These are phyloP conservation scores for Ceraclea dissimilis DNA, from an alignment of 2,888 invertebrate species.

Conservation along the genomic window DNA sequence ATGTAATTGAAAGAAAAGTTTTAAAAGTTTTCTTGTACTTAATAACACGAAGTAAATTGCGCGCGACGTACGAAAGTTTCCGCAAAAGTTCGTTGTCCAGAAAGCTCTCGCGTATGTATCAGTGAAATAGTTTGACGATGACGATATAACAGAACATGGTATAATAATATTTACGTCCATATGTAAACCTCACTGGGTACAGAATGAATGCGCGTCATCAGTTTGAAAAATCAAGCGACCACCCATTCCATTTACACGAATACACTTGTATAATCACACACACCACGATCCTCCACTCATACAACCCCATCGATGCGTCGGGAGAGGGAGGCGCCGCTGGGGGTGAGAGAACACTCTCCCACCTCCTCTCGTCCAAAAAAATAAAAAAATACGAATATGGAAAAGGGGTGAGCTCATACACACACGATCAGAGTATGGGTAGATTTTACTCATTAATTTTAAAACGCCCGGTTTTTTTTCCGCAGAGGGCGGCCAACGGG, in stretches of 20 bases:
- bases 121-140: no score
- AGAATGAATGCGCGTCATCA: conserved; percentile 55
- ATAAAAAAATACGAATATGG: conserved; percentile 25
- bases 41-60: no score
- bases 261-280: conserved; percentile 10
- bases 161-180: conserved; percentile 33
- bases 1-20: no score
- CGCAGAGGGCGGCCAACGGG: conserved; percentile 29
- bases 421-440: conserved; percentile 38
- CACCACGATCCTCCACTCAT: conserved; percentile 37
- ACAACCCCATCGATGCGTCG: conserved; percentile 46
- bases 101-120: no score
- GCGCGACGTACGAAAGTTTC: no score
- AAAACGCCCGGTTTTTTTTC: conserved; percentile 54
- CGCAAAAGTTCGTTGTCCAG: no score
- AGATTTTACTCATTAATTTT: conserved; percentile 55
- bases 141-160: conserved; percentile 10
- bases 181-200: conserved; percentile 46
- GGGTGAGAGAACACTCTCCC: neutral
- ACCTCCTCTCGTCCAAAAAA: conserved; percentile 32
- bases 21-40: no score
- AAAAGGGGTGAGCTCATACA: conserved; percentile 23
- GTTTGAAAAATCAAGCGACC: conserved; percentile 49
- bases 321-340: conserved; percentile 24
- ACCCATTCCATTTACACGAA: conserved; percentile 32